These are phyloP conservation scores for Melanotaenia pygmaea DNA, from an alignment of 2,797 vertebrate species.

Conservation along the genomic window DNA sequence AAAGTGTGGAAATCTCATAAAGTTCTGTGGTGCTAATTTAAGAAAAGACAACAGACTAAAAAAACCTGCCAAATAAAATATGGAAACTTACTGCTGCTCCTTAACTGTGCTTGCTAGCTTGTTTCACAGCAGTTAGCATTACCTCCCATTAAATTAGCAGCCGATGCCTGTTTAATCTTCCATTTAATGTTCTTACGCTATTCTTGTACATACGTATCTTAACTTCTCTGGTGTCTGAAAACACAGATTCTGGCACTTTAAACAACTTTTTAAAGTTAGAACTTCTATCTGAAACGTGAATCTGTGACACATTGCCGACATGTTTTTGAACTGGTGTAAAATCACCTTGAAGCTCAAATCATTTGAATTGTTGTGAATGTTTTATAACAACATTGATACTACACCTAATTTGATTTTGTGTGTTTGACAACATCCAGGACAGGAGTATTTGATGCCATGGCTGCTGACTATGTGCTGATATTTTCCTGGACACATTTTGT, in stretches of 20 bases:
- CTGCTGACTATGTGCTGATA: slow-evolving; percentile 27
- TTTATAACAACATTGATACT: too few relatives aligned
- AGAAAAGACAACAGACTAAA: too few relatives aligned
- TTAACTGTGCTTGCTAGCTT: too few relatives aligned
- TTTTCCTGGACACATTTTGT: slow-evolving; percentile 26
- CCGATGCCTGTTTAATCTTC: not conserved
- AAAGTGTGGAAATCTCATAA: too few relatives aligned
- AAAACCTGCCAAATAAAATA: too few relatives aligned
- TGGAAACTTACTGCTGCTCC: too few relatives aligned
- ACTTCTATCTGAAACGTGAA: too few relatives aligned
- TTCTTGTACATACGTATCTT: not conserved
- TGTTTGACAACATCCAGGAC: not conserved
- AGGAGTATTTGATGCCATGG: slow-evolving; percentile 27
- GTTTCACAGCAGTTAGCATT: not conserved
- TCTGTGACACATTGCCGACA: too few relatives aligned
- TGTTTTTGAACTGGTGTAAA: not conserved
- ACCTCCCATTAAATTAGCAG: too few relatives aligned
- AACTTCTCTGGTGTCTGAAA: not conserved
- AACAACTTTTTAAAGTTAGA: not conserved
- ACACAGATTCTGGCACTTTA: not conserved
- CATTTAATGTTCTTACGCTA: too few relatives aligned
- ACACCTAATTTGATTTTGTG: not conserved
- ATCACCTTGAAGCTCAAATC: not conserved
- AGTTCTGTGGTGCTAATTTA: too few relatives aligned
- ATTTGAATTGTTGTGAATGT: not conserved